Evolutionary conservation across 1,140 invertebrate genomes (phyloP), one percentile per base, ranked within the genome.

Genomic region (Drosophila oshimai): DNA sequence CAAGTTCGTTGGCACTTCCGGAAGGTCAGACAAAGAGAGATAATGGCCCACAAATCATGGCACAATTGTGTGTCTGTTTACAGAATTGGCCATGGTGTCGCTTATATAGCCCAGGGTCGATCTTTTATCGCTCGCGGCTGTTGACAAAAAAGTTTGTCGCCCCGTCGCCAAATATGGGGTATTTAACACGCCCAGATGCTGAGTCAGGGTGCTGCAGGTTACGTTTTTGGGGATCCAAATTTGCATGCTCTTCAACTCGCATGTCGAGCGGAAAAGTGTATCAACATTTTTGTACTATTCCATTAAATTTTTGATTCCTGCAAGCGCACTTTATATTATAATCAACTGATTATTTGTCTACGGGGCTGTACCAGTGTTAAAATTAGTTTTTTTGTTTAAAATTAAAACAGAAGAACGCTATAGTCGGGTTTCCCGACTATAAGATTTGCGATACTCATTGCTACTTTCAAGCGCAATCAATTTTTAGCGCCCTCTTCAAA

Each of bases 1-100:
- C 80, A 75, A 84, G 80, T 86, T 84, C 80, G 80, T 86, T 86
- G 71, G 75, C 80, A 80, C 71, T 75, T 62, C 36, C 29, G 55
- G 57, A 75, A 84, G 80, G 79, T 84, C 65, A 60, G 6, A 4
- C 26, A 26, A 15, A 26, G 5, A 37, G 37, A 39, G 47, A 50
- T 51, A 44, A 83, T 55, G 60, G 72, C 49, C 62, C 76, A 78
- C 53, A 73, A 84, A 74, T 71, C 50, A 41, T 22, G 45, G 18
- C 41, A 64, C 36, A 73, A 41, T 46, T 62, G 67, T 55, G 49
- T 39, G 31, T 22, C 65, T 54, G 50, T 36, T 73, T 62, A 46
- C 69, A 55, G 68, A 65, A 70, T 79, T 84, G 80, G 65, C 47
- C 50, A 68, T 73, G 61, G 61, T 45, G 46, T 2, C 45, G 51